These are phyloP conservation scores for Turnix velox DNA, from an alignment of 2,113 vertebrate genomes.

Conservation along the genomic window DNA sequence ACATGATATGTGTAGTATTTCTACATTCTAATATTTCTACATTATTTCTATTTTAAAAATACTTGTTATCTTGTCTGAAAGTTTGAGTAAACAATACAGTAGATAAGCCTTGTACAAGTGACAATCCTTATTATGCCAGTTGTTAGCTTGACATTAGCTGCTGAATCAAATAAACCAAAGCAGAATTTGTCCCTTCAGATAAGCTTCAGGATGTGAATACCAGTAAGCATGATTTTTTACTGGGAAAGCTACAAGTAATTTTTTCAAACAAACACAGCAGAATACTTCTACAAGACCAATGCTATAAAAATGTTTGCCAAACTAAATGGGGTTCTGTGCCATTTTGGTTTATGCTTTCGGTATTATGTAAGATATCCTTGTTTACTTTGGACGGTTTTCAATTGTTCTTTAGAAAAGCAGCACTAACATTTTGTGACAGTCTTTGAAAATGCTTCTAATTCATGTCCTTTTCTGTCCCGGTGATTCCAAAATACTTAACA, in stretches of 20 bases:
- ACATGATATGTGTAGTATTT: too few species aligned
- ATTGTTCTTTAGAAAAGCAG: neutral
- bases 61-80: neutral
- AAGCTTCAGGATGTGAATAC: neutral
- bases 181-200: neutral
- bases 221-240: neutral
- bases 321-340: neutral
- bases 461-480: neutral
- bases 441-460: neutral
- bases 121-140: neutral
- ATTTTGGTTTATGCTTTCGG: neutral
- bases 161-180: neutral
- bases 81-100: neutral
- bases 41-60: neutral
- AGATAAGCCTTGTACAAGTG: too few species aligned
- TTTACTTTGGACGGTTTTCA: neutral
- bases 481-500: neutral
- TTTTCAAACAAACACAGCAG: neutral
- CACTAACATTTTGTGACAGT: neutral
- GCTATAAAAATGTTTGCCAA: neutral
- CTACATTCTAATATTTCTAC: neutral
- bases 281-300: neutral
- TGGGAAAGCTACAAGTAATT: neutral
- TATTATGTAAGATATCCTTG: neutral
- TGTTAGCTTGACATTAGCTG: neutral